A percentile compares a stretch with the other conserved stretches of the same genome.
Evolutionary conservation across 1,140 invertebrate species (phyloP).

Genomic region (Drosophila subobscura): DNA sequence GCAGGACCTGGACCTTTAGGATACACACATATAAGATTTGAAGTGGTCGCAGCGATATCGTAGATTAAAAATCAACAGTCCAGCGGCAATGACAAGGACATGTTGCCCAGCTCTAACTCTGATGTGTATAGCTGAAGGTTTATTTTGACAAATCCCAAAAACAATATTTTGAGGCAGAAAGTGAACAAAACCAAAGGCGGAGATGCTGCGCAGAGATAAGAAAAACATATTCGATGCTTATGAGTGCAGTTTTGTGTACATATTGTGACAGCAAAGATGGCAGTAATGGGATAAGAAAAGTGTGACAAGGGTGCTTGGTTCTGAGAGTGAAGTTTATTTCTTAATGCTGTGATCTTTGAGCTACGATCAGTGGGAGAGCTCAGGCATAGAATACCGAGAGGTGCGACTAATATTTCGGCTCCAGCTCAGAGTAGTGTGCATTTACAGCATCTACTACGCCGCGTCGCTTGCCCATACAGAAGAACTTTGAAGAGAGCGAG

Average conservation of each 20-base stretch:
- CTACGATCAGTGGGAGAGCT: no score
- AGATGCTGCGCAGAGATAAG: conserved; percentile 33
- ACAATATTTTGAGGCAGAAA: conserved; percentile 40
- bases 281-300: background rate
- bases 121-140: background rate
- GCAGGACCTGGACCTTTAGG: conserved; percentile 19
- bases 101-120: background rate
- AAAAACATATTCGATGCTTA: conserved; percentile 31
- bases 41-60: conserved; percentile 58
- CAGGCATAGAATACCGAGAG: no score
- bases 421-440: no score
- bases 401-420: no score
- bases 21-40: conserved; percentile 13
- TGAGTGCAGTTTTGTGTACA: conserved; percentile 16
- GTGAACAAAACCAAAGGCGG: conserved; percentile 10
- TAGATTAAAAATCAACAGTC: conserved; percentile 54
- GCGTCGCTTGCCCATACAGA: no score
- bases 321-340: no score
- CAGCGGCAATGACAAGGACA: conserved; percentile 21
- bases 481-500: no score
- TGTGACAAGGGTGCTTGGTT: background rate
- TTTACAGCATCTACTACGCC: no score
- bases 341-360: no score
- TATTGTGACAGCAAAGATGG: conserved; percentile 38
- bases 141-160: conserved; percentile 41